Base-by-base conservation (phyloP, 2,888 invertebrate species). In the Phymatocera aterrima region DNA sequence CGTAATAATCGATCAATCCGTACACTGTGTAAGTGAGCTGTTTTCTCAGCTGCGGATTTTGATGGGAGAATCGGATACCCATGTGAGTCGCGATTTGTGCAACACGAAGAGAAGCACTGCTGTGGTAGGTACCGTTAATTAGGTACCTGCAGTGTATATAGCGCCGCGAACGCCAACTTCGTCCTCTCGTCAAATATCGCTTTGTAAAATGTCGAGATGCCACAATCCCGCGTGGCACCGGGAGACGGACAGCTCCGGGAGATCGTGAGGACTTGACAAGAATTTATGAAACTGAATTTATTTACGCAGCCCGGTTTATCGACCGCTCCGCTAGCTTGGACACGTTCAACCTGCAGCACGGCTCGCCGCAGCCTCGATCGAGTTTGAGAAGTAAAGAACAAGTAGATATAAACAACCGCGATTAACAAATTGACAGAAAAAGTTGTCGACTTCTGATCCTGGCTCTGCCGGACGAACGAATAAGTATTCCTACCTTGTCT, bases 371-470 rank as follows among this genome's bases (percentile, higher is more conserved):
- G 28, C 65, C n/a, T n/a, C n/a, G n/a, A n/a, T n/a, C n/a, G n/a
- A 40, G 51, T 51, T 51, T 21, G n/a, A 60, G n/a, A n/a, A 60
- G 60, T n/a, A 60, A 60, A 65, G 77, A 77, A 51, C 51, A 78
- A 68, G 77, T 78, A 78, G 40, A 81, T 80, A 72, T 48, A 83
- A 84, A 81, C 80, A 84, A 84, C 83, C 83, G 81, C 84, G 86
- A 87, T 87, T 88, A 88, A 87, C 86, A 88, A 88, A 88, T 88
- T 88, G 85, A 79, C 84, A 82, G 85, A 88, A 88, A 88, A 88
- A 88, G 85, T 86, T 83, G 72, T 51, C 34, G 21, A n/a, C 48
- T 21, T 6, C 37, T 64, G 3, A 34, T 15, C 64, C 18, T 48
- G 34, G 34, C 34, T 51, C 8, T 51, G n/a, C n/a, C n/a, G n/a